Evolutionary conservation across 2,888 invertebrate species (phyloP), one percentile per base, ranked within the genome.

Genomic region (Pyrochroa serraticornis): DNA sequence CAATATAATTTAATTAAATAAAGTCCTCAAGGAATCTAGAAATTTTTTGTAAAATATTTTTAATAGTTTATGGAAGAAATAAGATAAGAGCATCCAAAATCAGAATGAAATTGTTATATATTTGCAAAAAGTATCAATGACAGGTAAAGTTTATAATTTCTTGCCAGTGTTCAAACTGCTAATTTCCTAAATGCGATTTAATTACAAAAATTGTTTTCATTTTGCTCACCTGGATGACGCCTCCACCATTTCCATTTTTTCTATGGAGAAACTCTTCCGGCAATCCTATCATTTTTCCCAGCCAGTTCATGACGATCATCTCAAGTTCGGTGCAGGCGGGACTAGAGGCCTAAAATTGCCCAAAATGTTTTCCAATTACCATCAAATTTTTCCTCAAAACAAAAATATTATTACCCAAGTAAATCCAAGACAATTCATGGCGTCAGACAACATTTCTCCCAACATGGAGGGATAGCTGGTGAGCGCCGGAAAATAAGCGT

Each of bases 251-350:
- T 42, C 86, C 86, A 41, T 87, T 85, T 70, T 87, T 85, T 69
- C 89, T 85, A 73, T 97, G 96, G 1, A 97, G 84, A 79, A 98
- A 99, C 50, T 91, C 91, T 6, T 93, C 90, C 0, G 98, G 98
- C 8, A 99, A 83, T 0, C 95, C 96, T 41, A 99, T 89, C 88
- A 97, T 92, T 81, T 97, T 95, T 0, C 94, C 97, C 53, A 99
- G 81, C 99, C 98, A 99, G 80, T 98, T 97, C 93, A 97, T 95
- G 0, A 97, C 94, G 14, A 99, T 92, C 47, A 93, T 95, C 81
- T 99, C 99, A 71, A 99, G 80, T 79, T 99, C 99, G 0, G 99
- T 99, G 66, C 96, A 95, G 0, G 95, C 98, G 0, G 99, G 99
- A 63, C 97, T 97, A 0, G 96, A 94, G 0, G 96, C 97, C 95